Evolutionary conservation across 2,888 invertebrate species (phyloP), one percentile per base, ranked within the genome.

Genomic region (Electrophaes corylata): DNA sequence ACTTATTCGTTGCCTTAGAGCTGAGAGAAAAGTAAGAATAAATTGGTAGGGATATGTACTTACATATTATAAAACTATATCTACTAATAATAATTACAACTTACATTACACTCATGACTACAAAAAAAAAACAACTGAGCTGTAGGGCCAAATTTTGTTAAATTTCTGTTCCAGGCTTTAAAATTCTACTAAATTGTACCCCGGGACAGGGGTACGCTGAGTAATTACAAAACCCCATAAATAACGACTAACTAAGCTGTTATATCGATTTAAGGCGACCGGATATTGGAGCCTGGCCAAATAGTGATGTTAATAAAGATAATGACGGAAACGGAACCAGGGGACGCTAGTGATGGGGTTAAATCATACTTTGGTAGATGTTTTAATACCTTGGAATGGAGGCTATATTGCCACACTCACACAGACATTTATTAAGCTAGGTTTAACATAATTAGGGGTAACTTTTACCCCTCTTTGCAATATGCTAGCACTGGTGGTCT

Each of bases 301-400:
- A 59, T 53, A 59, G 47, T 54, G 60, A 57, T 57, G 50, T 53
- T 52, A 59, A 46, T 59, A 62, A 50, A 56, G 62, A 62, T 62
- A 53, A 56, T 47, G 47, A 16, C 57, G 55, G 59, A 43, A 60
- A 46, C 35, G 23, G 50, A 45, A 49, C 37, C 10, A 14, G 43
- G 52, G 19, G 11, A 14, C 16, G 16, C 29, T n/a, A 19, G 48
- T 39, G 39, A 49, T 31, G 40, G 29, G 29, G 49, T 49, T 12
- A 26, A 26, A 26, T 23, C 12, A 14, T 20, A 2, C 26, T 10
- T 16, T 2, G 14, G 16, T 14, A 14, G 35, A 14, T 31, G n/a
- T 14, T 14, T 35, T 14, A 14, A 14, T 14, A 4, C 35, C 5
- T 6, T 29, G 26, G 26, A 10, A 29, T 29, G 14, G 12, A 6